Conservation (phyloP, 92 coral and sea anemone genomes). For the Palythoa heliodiscus region DNA sequence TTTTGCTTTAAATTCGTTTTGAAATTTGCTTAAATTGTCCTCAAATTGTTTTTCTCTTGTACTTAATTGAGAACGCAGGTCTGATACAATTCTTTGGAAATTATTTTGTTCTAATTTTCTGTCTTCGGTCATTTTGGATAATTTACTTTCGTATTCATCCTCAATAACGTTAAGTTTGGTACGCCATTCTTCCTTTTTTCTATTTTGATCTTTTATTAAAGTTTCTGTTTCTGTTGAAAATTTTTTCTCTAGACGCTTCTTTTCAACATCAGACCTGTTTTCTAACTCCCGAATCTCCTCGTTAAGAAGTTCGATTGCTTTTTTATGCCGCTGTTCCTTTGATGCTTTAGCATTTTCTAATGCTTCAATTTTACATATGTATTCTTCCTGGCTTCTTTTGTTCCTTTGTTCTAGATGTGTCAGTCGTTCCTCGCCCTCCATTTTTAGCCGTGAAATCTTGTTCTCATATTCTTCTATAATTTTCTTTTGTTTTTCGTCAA, state of each 20-base stretch:
- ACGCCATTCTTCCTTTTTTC: background rate
- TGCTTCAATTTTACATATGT: constrained; percentile 6
- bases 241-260: background rate
- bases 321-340: constrained; percentile 13
- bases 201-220: background rate
- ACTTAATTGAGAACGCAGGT: background rate
- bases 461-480: background rate
- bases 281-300: background rate
- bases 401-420: background rate
- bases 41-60: constrained; percentile 10
- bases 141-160: constrained; percentile 1
- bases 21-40: background rate
- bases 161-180: background rate
- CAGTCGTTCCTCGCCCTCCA: background rate
- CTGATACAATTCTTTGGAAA: background rate
- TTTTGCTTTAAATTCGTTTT: background rate
- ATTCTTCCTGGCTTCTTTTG: constrained; percentile 2
- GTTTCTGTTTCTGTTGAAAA: background rate
- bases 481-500: constrained; percentile 1
- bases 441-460: background rate
- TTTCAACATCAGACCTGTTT: constrained; percentile 8
- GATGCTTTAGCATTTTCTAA: background rate
- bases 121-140: background rate
- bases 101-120: background rate
- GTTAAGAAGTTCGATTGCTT: background rate